Conservation (phyloP, 2,113 vertebrate genomes). For the mouse (Mus musculus) region DNA sequence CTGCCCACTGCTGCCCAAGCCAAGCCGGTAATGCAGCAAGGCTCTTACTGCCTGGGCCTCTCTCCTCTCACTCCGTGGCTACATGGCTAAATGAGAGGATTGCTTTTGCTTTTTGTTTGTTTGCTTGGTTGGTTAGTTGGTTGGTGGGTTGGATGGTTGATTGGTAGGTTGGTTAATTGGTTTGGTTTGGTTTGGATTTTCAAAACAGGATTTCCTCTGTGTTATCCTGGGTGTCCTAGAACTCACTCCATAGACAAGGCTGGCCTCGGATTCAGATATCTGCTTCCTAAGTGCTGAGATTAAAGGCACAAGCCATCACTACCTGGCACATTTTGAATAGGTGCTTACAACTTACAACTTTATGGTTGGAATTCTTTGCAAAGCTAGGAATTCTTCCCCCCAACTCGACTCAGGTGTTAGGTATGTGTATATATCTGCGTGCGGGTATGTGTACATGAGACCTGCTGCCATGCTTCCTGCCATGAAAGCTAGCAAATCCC, state of each 20-base stretch:
- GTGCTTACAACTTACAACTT: background rate
- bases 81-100: background rate
- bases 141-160: background rate
- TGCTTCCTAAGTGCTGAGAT: background rate
- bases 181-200: background rate
- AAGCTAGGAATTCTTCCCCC: background rate
- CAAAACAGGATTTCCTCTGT: background rate
- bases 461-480: too few relatives aligned
- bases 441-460: background rate
- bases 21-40: background rate
- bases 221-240: background rate
- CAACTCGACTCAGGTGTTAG: background rate
- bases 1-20: background rate
- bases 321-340: background rate
- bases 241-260: background rate
- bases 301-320: background rate
- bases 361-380: background rate
- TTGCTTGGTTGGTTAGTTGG: background rate
- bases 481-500: background rate
- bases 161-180: too few relatives aligned
- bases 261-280: background rate
- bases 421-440: background rate
- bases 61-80: background rate
- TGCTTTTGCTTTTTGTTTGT: background rate
- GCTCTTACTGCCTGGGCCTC: fast-evolving